These are phyloP conservation scores for Zapus hudsonius DNA, from an alignment of 2,113 vertebrate genomes.

Conservation along the genomic window DNA sequence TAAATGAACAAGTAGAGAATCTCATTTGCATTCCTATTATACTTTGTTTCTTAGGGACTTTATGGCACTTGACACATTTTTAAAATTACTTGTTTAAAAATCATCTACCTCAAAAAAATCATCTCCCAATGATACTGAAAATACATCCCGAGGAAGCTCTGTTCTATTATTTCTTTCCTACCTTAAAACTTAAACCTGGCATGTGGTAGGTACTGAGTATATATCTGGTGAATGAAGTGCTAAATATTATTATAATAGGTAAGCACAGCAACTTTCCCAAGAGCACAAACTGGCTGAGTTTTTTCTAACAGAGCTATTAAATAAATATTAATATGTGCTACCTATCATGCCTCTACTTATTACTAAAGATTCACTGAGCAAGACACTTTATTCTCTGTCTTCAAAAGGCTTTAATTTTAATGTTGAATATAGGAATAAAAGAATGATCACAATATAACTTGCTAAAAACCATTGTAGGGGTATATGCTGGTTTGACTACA, in stretches of 20 bases:
- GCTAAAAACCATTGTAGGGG: not conserved
- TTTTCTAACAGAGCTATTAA: not conserved
- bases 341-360: not conserved
- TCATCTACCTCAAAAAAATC: not conserved
- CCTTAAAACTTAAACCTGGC: not conserved
- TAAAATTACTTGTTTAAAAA: not conserved
- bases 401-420: slow-evolving; percentile 5
- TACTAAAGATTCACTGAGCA: not conserved
- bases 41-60: not conserved
- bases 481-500: not conserved
- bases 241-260: not conserved
- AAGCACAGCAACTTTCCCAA: not conserved
- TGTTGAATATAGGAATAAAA: not conserved
- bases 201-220: not conserved
- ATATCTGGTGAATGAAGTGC: not conserved
- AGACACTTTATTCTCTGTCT: not conserved
- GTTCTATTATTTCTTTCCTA: not conserved
- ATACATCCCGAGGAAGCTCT: not conserved
- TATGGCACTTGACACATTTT: not conserved
- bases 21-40: too few relatives aligned
- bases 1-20: not conserved
- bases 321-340: not conserved
- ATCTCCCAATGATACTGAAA: not conserved
- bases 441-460: not conserved
- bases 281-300: not conserved